Evolutionary conservation across 1,140 invertebrate species (phyloP).

Genomic region (Aphelenchoides avenae): DNA sequence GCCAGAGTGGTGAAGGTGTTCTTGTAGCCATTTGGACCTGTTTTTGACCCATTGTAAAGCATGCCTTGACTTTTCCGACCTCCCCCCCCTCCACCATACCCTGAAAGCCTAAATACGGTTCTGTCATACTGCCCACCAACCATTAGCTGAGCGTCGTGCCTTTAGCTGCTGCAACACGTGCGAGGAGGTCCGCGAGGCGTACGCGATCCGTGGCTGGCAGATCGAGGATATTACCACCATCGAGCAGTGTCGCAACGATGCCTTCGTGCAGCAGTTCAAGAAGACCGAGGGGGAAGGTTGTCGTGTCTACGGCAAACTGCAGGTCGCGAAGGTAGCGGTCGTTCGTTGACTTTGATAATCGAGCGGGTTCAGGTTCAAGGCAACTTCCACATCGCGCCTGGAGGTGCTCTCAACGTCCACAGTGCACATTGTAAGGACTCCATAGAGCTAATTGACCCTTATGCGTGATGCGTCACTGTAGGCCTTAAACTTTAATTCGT

Average conservation of each 20-base stretch:
- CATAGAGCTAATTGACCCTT: too few relatives aligned
- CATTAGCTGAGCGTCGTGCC: too few relatives aligned
- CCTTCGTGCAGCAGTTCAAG: slow-evolving; percentile 68
- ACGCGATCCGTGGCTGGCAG: slow-evolving; percentile 80
- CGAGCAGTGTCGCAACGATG: slow-evolving; percentile 82
- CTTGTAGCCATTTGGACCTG: too few relatives aligned
- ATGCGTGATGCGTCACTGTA: too few relatives aligned
- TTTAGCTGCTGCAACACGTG: slow-evolving; percentile 94
- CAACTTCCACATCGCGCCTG: slow-evolving; percentile 94
- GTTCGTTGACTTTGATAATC: slow-evolving; percentile 19
- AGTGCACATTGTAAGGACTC: slow-evolving; percentile 80
- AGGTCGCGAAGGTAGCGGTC: slow-evolving; percentile 79
- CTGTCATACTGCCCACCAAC: too few relatives aligned
- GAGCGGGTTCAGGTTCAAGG: slow-evolving; percentile 72
- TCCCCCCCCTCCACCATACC: too few relatives aligned
- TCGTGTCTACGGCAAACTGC: slow-evolving; percentile 83
- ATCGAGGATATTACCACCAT: slow-evolving; percentile 72
- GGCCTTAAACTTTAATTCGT: too few relatives aligned
- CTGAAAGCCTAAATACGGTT: too few relatives aligned
- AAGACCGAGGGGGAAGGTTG: slow-evolving; percentile 67
- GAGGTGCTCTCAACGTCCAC: slow-evolving; percentile 84
- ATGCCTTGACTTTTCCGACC: too few relatives aligned
- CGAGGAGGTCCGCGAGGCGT: slow-evolving; percentile 87
- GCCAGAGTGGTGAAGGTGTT: too few relatives aligned
- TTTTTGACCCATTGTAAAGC: too few relatives aligned